Base-by-base conservation (phyloP, 2,888 invertebrate species). In the Apodemia hepburni region DNA sequence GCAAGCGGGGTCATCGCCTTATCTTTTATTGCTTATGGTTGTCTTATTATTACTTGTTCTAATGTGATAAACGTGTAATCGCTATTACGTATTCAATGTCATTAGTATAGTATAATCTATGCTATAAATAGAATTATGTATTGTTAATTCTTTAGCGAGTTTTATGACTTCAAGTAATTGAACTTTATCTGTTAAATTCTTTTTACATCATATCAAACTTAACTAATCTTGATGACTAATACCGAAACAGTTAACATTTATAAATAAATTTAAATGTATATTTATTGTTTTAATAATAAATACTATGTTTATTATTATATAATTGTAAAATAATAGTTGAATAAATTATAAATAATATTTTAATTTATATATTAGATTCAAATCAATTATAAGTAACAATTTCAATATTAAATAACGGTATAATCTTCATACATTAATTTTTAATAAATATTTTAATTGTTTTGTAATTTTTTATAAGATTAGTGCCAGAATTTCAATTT, bases 1-100 rank as follows among this genome's bases (percentile, higher is more conserved):
- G 85, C 85, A 83, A 74, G 80, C 77, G 82, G 81, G 87, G 85
- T 84, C 86, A 82, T 77, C 79, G 84, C 76, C 87, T 87, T 87
- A 86, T 86, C 85, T 85, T 77, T 85, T 84, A 85, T 84, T 47
- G 8, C 47, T 47, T 83, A 85, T 83, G 83, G 80, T 79, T 82
- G 82, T 83, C n/a, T 47, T 62, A 29, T 57, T 61, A 42, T 79
- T 76, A 75, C 78, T 78, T 77, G 79, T 77, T 81, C 67, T 62
- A 49, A 64, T 64, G 61, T 45, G 45, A 45, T 45, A 45, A n/a
- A 17, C 42, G 61, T 45, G 62, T 35, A 58, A 62, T 58, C 18
- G 58, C 47, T 59, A 42, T 58, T 47, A 62, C 57, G 57, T 57
- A 57, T 57, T 29, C 57, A 57, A 57, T 57, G 57, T 57, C 57